Evolutionary conservation across 2,888 invertebrate genomes (phyloP).

Genomic region (Pseudanteris insignis): DNA sequence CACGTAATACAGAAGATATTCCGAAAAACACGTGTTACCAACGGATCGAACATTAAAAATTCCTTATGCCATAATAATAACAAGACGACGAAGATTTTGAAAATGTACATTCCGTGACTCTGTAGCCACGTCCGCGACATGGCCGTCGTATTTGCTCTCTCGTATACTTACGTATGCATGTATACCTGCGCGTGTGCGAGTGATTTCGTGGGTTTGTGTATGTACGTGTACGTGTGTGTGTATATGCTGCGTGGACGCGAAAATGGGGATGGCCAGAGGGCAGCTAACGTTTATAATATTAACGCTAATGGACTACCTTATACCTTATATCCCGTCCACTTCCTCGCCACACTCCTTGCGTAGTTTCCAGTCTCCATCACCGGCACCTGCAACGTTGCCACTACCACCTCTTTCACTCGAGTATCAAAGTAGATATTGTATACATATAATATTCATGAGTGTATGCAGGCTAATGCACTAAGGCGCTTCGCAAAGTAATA

Average conservation of each 20-base stretch:
- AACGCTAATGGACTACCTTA: slow-evolving; percentile 67
- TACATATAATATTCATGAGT: slow-evolving; percentile 65
- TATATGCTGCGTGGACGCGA: slow-evolving; percentile 45
- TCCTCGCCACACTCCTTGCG: slow-evolving; percentile 49
- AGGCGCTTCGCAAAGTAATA: slow-evolving; percentile 56
- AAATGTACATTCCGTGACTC: too few relatives aligned
- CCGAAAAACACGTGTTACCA: too few relatives aligned
- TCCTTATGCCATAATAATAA: too few relatives aligned
- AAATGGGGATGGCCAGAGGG: slow-evolving; percentile 63
- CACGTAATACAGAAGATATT: too few relatives aligned
- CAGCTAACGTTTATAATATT: slow-evolving; percentile 67
- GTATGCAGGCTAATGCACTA: slow-evolving; percentile 64
- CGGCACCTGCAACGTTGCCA: slow-evolving; percentile 31
- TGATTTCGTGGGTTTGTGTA: slow-evolving; percentile 16
- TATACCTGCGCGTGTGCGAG: slow-evolving; percentile 28
- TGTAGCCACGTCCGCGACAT: too few relatives aligned
- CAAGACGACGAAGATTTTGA: too few relatives aligned
- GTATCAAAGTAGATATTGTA: slow-evolving; percentile 48
- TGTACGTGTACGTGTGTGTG: slow-evolving; percentile 10
- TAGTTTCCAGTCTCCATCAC: slow-evolving; percentile 41
- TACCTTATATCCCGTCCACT: slow-evolving; percentile 61
- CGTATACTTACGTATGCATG: too few relatives aligned
- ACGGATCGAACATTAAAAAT: too few relatives aligned
- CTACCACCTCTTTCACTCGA: slow-evolving; percentile 42
- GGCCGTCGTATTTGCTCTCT: too few relatives aligned